phyloP scores from a whole-genome alignment of 2,888 invertebrate genomes.

The Coelopa pilipes region DNA sequence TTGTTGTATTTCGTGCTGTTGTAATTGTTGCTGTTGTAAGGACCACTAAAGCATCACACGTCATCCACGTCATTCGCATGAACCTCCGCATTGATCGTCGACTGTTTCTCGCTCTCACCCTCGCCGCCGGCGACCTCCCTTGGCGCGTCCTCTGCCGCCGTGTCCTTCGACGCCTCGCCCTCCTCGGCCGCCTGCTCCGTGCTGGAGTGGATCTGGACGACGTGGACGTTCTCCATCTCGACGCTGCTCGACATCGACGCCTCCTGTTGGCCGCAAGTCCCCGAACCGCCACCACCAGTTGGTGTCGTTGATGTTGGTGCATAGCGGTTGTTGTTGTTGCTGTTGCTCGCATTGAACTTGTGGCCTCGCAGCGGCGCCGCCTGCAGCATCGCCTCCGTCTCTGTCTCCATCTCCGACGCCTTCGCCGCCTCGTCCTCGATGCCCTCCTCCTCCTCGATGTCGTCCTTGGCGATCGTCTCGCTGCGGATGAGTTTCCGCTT shows the following conservation, averaged over 20 bases:
- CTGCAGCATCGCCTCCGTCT: conserved; percentile 13
- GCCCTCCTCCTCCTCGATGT: conserved; percentile 49
- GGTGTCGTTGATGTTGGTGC: conserved; percentile 37
- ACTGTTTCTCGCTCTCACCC: neutral
- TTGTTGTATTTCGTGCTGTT: neutral
- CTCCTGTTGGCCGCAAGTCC: neutral
- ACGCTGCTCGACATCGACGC: conserved; percentile 24
- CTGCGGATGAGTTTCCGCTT: conserved; percentile 58
- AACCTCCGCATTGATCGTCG: neutral
- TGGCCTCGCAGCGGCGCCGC: too few relatives aligned
- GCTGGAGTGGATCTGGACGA: conserved; percentile 43
- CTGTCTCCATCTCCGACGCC: too few relatives aligned
- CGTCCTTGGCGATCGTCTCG: conserved; percentile 60
- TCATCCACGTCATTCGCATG: conserved; percentile 18
- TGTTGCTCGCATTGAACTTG: conserved; percentile 24
- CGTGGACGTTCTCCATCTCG: conserved; percentile 50
- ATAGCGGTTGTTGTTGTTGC: conserved; percentile 30
- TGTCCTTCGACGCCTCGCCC: conserved; percentile 8
- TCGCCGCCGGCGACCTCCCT: neutral
- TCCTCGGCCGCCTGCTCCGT: neutral
- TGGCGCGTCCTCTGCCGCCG: neutral
- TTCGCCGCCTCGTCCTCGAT: conserved; percentile 42
- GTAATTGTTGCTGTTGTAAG: conserved; percentile 10
- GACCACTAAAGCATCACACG: conserved; percentile 24
- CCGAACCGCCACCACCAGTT: neutral